Percentiles rank a stretch among this genome's conserved stretches.
Conservation (phyloP, 1,140 invertebrate genomes). For the Euglossa dilemma region DNA sequence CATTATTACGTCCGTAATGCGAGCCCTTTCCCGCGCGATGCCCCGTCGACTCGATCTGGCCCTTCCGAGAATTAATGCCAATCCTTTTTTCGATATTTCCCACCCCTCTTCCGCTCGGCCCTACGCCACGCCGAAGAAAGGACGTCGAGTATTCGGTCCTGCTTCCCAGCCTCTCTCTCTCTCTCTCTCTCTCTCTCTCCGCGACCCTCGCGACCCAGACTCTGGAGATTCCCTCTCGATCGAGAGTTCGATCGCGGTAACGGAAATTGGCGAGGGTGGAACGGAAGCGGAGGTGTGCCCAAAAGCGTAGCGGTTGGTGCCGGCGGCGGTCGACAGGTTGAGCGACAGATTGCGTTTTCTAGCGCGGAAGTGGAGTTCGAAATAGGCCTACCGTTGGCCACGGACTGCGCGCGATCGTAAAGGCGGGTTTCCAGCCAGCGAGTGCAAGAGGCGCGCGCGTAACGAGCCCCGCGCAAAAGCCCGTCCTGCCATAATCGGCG, state of each 20-base stretch:
- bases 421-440: constrained; percentile 37
- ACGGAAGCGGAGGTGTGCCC: background rate
- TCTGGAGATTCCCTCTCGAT: background rate
- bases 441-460: constrained; percentile 32
- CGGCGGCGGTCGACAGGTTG: background rate
- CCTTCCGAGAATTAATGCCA: constrained; percentile 49
- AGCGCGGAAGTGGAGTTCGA: constrained; percentile 33
- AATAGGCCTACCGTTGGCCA: constrained; percentile 50
- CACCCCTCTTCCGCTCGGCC: too few species aligned
- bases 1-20: constrained; percentile 63
- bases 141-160: too few species aligned
- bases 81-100: constrained; percentile 19
- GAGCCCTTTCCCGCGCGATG: constrained; percentile 34
- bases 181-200: too few species aligned
- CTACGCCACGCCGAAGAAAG: background rate
- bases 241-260: background rate
- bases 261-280: background rate
- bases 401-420: constrained; percentile 43
- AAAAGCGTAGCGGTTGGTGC: background rate
- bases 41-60: background rate
- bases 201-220: too few species aligned
- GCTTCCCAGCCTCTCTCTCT: too few species aligned
- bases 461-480: constrained; percentile 62
- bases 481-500: constrained; percentile 71
- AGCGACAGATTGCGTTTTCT: constrained; percentile 48